Evolutionary conservation across 2,113 vertebrate genomes (phyloP), one percentile per base, ranked within the genome.

Genomic region (Oryzias melastigma): DNA sequence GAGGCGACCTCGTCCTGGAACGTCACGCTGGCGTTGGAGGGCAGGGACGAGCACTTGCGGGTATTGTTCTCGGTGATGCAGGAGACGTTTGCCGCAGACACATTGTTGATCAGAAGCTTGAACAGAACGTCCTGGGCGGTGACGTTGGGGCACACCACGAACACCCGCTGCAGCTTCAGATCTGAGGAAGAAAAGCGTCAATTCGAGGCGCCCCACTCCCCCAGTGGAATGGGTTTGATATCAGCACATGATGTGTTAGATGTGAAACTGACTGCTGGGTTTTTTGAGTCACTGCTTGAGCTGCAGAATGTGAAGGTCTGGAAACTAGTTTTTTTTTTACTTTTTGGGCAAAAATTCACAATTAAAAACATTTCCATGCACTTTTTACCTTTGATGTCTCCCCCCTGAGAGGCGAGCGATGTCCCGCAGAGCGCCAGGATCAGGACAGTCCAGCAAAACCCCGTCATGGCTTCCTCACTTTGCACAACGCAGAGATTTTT

Each of bases 231-330:
- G 7, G 52, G 14, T 65, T 62, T 53, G 41, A 65, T 46, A 63
- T 49, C 43, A 41, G 46, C 65, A 56, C n/a, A 8, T 27, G 25
- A 27, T 5, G 1, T 27, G n/a, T 29, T 67, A 60, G 19, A 52
- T 18, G 13, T 48, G 4, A 66, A 61, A 25, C 50, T 16, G 10
- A 12, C 8, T 10, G 7, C 8, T 35, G 35, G 35, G 35, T 10
- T 35, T 35, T 14, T 50, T 80, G 81, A 86, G 52, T 83, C 78
- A 80, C 25, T 5, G 25, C 25, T 27, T 35, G 35, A 35, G 35
- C 35, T 35, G 35, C 35, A 35, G 35, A 12, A 22, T 2, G 22
- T 22, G 22, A 22, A 22, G 22, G 22, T 22, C 22, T 22, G 22
- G 22, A 22, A 22, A 22, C 22, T 22, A 3, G 22, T 22, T 22